These are phyloP conservation scores for Brachypalpus laphriformis DNA, from an alignment of 2,888 invertebrate genomes.

Conservation along the genomic window DNA sequence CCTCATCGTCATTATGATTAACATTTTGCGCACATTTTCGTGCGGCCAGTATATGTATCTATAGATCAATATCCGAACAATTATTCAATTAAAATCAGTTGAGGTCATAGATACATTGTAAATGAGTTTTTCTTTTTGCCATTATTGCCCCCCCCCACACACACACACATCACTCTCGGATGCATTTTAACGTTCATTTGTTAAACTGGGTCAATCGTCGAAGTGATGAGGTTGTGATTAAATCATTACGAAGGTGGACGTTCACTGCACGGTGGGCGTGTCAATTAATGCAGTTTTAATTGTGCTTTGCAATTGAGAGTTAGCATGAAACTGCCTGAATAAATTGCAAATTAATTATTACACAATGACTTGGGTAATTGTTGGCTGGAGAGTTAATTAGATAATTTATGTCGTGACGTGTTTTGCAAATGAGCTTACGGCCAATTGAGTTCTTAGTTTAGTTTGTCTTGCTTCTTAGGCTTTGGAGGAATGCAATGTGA, in stretches of 20 bases:
- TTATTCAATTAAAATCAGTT: slow-evolving; percentile 73
- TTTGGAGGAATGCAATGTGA: no score
- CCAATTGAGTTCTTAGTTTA: background rate
- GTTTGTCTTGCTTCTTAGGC: no score
- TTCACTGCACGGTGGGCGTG: slow-evolving; percentile 46
- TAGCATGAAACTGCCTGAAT: slow-evolving; percentile 31
- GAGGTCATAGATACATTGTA: slow-evolving; percentile 66
- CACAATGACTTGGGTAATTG: slow-evolving; percentile 65
- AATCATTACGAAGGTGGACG: slow-evolving; percentile 59
- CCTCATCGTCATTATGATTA: slow-evolving; percentile 22
- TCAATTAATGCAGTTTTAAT: slow-evolving; percentile 65
- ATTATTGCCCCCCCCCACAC: background rate
- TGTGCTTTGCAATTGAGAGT: slow-evolving; percentile 42
- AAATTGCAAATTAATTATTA: slow-evolving; percentile 70
- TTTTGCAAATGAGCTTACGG: background rate
- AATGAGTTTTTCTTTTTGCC: slow-evolving; percentile 26
- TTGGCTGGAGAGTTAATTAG: slow-evolving; percentile 60
- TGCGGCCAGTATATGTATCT: background rate
- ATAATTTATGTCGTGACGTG: slow-evolving; percentile 21
- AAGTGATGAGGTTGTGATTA: slow-evolving; percentile 68
- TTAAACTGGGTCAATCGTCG: slow-evolving; percentile 67
- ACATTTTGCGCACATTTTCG: slow-evolving; percentile 7
- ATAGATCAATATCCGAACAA: slow-evolving; percentile 58
- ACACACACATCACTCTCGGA: background rate
- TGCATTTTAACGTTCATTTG: slow-evolving; percentile 30